phyloP scores from a whole-genome alignment of 2,888 invertebrate species.

The Hypsopygia costalis region DNA sequence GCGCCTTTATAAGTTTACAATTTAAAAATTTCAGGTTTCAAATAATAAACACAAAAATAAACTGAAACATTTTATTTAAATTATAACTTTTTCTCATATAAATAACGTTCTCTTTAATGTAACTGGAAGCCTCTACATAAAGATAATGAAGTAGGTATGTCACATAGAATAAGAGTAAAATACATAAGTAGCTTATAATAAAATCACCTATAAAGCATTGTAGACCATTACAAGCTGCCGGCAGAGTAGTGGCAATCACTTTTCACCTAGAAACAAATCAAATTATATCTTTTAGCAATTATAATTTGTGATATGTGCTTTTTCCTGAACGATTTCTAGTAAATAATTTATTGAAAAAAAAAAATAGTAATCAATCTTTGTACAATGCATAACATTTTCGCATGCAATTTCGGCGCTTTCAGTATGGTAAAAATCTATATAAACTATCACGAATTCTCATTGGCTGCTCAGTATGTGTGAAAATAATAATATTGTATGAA shows the following conservation, averaged over 20 bases:
- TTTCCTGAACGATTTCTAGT: too few relatives aligned
- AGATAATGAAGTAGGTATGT: constrained; percentile 48
- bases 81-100: constrained; percentile 68
- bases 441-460: too few relatives aligned
- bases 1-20: too few relatives aligned
- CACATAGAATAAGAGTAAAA: constrained; percentile 37
- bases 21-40: too few relatives aligned
- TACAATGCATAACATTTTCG: too few relatives aligned
- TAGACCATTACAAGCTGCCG: constrained; percentile 10
- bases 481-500: too few relatives aligned
- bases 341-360: too few relatives aligned
- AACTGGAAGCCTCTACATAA: constrained; percentile 78
- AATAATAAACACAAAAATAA: constrained; percentile 34
- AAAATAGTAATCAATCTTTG: too few relatives aligned
- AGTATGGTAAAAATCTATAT: too few relatives aligned
- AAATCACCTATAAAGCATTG: constrained; percentile 13
- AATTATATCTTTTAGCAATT: constrained; percentile 2
- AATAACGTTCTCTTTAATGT: constrained; percentile 68
- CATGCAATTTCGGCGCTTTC: too few relatives aligned
- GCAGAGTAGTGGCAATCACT: constrained; percentile 51
- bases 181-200: constrained; percentile 31
- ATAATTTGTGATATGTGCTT: too few relatives aligned
- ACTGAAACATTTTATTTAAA: constrained; percentile 75
- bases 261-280: constrained; percentile 69
- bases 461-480: too few relatives aligned